Evolutionary conservation across 2,888 invertebrate genomes (phyloP), one percentile per base, ranked within the genome.

Genomic region (Epirrhoe alternata): DNA sequence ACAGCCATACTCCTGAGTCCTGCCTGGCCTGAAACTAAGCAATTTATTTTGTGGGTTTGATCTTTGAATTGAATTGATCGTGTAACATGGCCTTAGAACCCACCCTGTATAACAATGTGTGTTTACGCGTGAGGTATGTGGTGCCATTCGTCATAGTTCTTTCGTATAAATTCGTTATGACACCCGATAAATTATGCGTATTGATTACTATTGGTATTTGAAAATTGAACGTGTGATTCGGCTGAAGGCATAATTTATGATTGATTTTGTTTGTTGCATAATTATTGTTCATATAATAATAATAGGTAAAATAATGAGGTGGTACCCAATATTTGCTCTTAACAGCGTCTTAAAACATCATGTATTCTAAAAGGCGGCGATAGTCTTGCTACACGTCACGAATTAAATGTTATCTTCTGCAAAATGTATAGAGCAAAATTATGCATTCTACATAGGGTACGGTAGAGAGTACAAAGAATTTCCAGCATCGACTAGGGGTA

Each of bases 141-240:
- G 76, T 79, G 82, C 83, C 84, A 89, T 90, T 90, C 88, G 88
- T 90, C 89, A 89, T 82, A 78, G 84, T 86, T 85, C 83, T 82
- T 85, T 82, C 79, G 77, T 88, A 88, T 80, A 83, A 86, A 89
- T 87, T 77, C 80, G 78, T 82, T 86, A 77, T 85, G 89, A 86
- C 88, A 87, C 82, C 79, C 82, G 80, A 86, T 87, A 83, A 81
- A 86, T 88, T 85, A 82, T 76, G 75, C 78, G 78, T 82, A 83
- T 81, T 81, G 81, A 82, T 81, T 74, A 64, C 58, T 63, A 74
- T 72, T 66, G 66, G 61, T 66, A 69, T 68, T 68, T 65, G 24
- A 24, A 42, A 42, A 42, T 42, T 42, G 47, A 61, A 68, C 69
- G 54, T 52, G 47, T 61, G 64, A 68, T 63, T 61, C 16, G 35